These are phyloP conservation scores for Aurelia aurita DNA, from an alignment of 30 jellyfish, hydroid and myxozoan species.

Conservation along the genomic window DNA sequence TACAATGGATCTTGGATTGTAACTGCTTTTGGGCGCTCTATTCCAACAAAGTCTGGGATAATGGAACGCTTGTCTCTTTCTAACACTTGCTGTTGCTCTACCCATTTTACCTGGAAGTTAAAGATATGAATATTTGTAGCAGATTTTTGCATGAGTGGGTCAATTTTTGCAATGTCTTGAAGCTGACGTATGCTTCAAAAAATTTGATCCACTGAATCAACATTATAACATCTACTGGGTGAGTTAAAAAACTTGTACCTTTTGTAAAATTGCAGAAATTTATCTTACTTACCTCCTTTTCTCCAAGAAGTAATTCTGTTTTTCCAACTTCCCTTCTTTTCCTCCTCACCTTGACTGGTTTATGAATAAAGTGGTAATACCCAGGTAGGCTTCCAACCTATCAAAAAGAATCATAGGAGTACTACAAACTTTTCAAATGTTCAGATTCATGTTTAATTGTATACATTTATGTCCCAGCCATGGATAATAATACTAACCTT, in stretches of 20 bases:
- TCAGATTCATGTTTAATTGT: too few species aligned
- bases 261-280: too few species aligned
- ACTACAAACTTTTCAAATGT: too few species aligned
- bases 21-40: slow-evolving; percentile 75
- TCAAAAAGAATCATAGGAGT: background rate
- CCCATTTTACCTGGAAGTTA: slow-evolving; percentile 89
- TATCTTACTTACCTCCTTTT: slow-evolving; percentile 73
- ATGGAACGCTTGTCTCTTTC: slow-evolving; percentile 96
- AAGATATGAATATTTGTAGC: background rate
- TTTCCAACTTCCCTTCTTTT: slow-evolving; percentile 76
- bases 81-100: slow-evolving; percentile 93
- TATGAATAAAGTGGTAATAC: slow-evolving; percentile 86
- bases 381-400: slow-evolving; percentile 98
- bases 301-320: slow-evolving; percentile 78
- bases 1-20: slow-evolving; percentile 92
- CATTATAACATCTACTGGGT: too few species aligned
- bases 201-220: too few species aligned
- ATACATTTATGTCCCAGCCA: too few species aligned
- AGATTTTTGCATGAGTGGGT: too few species aligned
- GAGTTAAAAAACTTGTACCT: too few species aligned
- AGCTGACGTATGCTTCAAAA: too few species aligned
- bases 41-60: slow-evolving; percentile 90
- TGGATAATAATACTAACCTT: too few species aligned
- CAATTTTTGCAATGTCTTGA: too few species aligned
- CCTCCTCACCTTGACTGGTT: slow-evolving; percentile 60